A percentile compares a stretch with the other conserved stretches of the same genome.
Evolutionary conservation across 1,140 invertebrate genomes (phyloP).

Genomic region (Scaptomyza graminum): DNA sequence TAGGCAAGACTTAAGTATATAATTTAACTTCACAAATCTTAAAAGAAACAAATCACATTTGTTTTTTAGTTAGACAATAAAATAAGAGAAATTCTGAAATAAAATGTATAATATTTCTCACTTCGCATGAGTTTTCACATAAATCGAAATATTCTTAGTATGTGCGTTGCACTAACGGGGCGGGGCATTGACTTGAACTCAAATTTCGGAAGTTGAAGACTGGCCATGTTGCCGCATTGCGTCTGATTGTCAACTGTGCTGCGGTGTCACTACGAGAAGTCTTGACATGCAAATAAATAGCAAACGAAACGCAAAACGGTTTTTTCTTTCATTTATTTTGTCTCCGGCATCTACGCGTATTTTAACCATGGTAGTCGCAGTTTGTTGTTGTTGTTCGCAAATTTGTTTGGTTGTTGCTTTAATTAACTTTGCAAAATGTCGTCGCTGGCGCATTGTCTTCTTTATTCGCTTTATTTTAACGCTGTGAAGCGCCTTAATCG

Average conservation of each 20-base stretch:
- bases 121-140: slow-evolving; percentile 14
- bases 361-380: slow-evolving; percentile 20
- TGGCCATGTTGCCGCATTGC: slow-evolving; percentile 11
- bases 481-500: slow-evolving; percentile 67
- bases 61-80: background rate
- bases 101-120: too few relatives aligned
- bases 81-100: too few relatives aligned
- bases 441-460: slow-evolving; percentile 17
- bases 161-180: slow-evolving; percentile 38
- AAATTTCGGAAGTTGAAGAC: too few relatives aligned
- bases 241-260: slow-evolving; percentile 27
- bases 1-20: too few relatives aligned
- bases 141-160: background rate
- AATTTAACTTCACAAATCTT: background rate
- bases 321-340: background rate
- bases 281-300: slow-evolving; percentile 22
- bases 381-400: background rate
- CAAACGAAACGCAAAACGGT: slow-evolving; percentile 26
- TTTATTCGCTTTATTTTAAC: slow-evolving; percentile 37
- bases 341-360: slow-evolving; percentile 46
- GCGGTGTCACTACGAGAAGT: slow-evolving; percentile 6
- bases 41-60: background rate
- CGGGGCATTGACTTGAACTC: slow-evolving; percentile 20
- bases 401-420: too few relatives aligned
- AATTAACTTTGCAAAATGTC: background rate